These are phyloP conservation scores for Drosophila sechellia DNA, from an alignment of 1,140 invertebrate species.

Conservation along the genomic window DNA sequence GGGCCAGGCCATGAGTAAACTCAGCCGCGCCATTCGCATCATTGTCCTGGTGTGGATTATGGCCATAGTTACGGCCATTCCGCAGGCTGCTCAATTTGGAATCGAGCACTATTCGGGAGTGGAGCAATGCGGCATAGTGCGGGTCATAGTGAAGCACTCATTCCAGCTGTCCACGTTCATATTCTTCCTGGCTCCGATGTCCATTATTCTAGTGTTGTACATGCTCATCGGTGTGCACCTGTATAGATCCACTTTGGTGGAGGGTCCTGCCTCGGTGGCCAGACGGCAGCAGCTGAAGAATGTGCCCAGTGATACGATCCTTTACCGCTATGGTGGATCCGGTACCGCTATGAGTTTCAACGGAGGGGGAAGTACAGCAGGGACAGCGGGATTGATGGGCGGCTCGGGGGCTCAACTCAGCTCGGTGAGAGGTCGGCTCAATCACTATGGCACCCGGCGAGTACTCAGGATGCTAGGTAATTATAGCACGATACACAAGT, in stretches of 20 bases:
- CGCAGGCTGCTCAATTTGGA: conserved; percentile 91
- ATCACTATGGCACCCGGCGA: conserved; percentile 85
- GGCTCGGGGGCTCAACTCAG: conserved; percentile 68
- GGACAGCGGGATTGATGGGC: background rate
- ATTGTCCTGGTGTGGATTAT: conserved; percentile 90
- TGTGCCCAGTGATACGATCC: conserved; percentile 86
- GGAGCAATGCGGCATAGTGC: conserved; percentile 86
- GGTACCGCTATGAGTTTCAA: conserved; percentile 24
- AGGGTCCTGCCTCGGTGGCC: conserved; percentile 41
- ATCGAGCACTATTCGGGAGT: conserved; percentile 85
- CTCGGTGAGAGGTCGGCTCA: conserved; percentile 76
- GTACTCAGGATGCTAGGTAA: conserved; percentile 89
- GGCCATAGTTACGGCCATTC: conserved; percentile 91
- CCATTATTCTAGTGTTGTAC: conserved; percentile 90
- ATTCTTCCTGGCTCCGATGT: conserved; percentile 92
- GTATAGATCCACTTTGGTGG: conserved; percentile 77
- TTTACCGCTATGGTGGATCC: conserved; percentile 77
- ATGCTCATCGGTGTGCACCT: conserved; percentile 89
- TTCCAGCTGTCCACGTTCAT: conserved; percentile 91
- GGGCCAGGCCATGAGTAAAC: conserved; percentile 93
- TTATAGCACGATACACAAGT: conserved; percentile 20
- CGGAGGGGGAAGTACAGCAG: conserved; percentile 2
- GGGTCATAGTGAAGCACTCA: conserved; percentile 86
- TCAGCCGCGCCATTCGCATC: conserved; percentile 88
- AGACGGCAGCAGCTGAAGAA: conserved; percentile 59